phyloP scores from a whole-genome alignment of 2,888 invertebrate species.

The Dolomedes plantarius region DNA sequence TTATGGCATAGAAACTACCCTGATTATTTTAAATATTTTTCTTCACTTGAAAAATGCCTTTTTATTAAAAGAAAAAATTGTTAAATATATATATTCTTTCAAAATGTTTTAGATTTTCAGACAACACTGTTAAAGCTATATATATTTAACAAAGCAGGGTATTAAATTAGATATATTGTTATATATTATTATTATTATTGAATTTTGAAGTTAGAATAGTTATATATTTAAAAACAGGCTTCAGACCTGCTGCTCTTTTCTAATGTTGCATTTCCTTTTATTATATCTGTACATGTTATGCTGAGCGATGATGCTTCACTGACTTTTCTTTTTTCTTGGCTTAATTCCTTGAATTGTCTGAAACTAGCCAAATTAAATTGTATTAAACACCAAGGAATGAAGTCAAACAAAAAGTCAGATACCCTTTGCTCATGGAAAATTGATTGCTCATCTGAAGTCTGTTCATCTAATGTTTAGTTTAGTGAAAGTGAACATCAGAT shows the following conservation, averaged over 20 bases:
- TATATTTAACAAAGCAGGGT: neutral
- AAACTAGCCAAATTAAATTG: constrained; percentile 67
- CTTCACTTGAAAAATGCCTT: neutral
- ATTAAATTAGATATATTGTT: neutral
- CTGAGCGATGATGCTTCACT: constrained; percentile 3
- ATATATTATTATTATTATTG: too few species aligned
- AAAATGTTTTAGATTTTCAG: too few species aligned
- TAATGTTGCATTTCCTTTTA: neutral
- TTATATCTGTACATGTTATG: neutral
- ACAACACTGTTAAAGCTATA: neutral
- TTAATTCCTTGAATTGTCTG: constrained; percentile 61
- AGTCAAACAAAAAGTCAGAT: constrained; percentile 68
- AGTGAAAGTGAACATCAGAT: neutral
- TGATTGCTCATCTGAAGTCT: neutral
- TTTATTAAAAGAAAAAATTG: too few species aligned
- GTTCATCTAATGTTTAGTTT: constrained; percentile 3
- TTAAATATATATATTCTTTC: too few species aligned
- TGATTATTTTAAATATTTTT: neutral
- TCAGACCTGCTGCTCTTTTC: neutral
- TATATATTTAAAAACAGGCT: neutral
- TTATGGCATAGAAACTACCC: neutral
- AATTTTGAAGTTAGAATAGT: neutral
- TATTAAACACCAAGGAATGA: constrained; percentile 59
- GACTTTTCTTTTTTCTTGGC: constrained; percentile 70
- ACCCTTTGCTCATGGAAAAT: neutral